These are phyloP conservation scores for Tenthredo scrophulariae DNA, from an alignment of 2,888 invertebrate species.

Conservation along the genomic window DNA sequence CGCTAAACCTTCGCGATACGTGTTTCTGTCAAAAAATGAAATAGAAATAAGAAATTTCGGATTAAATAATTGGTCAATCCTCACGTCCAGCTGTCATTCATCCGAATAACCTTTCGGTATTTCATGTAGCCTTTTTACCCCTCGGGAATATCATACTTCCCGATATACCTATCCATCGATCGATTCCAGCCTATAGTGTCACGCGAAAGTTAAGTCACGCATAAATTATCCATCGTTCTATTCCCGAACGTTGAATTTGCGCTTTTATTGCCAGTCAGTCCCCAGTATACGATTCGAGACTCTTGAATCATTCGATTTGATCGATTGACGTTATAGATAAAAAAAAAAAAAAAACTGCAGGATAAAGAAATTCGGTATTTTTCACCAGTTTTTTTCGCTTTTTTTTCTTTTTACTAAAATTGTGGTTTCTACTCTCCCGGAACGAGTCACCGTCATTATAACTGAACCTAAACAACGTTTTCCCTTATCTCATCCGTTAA, in stretches of 20 bases:
- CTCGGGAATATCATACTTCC: neutral
- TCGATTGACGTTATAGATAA: neutral
- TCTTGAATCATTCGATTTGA: neutral
- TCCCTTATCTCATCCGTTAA: constrained; percentile 11
- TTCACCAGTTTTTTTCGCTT: neutral
- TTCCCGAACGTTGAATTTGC: neutral
- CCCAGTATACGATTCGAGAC: neutral
- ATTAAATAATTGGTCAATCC: neutral
- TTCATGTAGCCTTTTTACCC: neutral
- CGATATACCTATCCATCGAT: neutral
- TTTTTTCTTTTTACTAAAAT: neutral
- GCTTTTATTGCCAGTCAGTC: neutral
- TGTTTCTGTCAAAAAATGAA: neutral
- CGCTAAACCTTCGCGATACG: neutral
- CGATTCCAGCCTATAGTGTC: neutral
- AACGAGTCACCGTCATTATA: neutral
- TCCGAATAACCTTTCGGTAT: neutral
- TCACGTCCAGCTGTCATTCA: neutral
- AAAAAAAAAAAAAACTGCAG: neutral
- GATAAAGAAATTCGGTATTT: too few species aligned
- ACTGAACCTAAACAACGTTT: neutral
- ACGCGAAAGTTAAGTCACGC: neutral
- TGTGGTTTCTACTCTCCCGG: neutral
- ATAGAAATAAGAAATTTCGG: neutral
- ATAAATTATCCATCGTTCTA: neutral